phyloP scores from a whole-genome alignment of 2,888 invertebrate genomes.

The Thalpophila matura region DNA sequence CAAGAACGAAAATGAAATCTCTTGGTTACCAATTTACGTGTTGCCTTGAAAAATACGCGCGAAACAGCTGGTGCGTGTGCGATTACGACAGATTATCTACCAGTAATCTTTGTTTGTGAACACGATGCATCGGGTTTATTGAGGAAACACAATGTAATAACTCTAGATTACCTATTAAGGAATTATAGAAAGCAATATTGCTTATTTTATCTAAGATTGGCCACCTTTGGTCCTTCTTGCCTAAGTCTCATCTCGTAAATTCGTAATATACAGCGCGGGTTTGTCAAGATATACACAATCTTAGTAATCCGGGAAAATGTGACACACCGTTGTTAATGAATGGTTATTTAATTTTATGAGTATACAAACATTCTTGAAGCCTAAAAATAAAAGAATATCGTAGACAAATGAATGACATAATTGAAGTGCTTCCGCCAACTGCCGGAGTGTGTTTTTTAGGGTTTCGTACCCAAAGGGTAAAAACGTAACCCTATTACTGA shows the following conservation, averaged over 20 bases:
- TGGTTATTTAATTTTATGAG: no score
- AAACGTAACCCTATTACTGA: no score
- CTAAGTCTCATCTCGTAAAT: constrained; percentile 8
- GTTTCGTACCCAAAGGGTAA: no score
- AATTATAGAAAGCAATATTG: constrained; percentile 37
- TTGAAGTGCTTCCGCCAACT: constrained; percentile 28
- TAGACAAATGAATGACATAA: constrained; percentile 44
- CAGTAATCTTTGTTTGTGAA: constrained; percentile 18
- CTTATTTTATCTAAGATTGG: constrained; percentile 21
- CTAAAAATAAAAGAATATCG: constrained; percentile 21
- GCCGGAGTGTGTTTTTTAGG: no score
- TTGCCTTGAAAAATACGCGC: constrained; percentile 32
- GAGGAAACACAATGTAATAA: constrained; percentile 41
- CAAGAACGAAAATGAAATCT: constrained; percentile 26
- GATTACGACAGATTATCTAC: constrained; percentile 23
- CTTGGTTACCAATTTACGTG: constrained; percentile 6
- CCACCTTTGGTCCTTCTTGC: constrained; percentile 21
- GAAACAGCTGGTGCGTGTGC: constrained; percentile 22
- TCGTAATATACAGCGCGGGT: background rate
- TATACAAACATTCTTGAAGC: background rate
- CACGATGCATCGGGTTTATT: constrained; percentile 25
- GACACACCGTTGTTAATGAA: constrained; percentile 20
- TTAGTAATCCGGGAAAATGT: constrained; percentile 12
- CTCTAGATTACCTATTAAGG: constrained; percentile 36
- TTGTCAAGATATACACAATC: no score